These are phyloP conservation scores for Grantiella picta DNA, from an alignment of 2,113 vertebrate genomes.

Conservation along the genomic window DNA sequence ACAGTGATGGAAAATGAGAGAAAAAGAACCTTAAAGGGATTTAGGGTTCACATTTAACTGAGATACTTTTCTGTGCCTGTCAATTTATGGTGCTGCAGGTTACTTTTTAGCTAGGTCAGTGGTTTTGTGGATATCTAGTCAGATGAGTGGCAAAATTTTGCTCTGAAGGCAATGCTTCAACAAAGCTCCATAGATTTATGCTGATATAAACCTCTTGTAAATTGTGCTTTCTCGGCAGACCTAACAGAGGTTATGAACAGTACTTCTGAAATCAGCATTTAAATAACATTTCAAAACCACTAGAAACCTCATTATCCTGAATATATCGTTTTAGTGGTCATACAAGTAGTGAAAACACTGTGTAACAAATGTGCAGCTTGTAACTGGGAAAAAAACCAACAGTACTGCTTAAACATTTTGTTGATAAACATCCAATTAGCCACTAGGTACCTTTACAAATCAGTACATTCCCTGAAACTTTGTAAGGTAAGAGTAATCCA, in stretches of 20 bases:
- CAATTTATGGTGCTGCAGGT: not conserved
- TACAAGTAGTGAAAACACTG: not conserved
- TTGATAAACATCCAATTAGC: constrained; percentile 41
- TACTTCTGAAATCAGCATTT: constrained; percentile 52
- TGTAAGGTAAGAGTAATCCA: constrained; percentile 4
- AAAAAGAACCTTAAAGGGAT: not conserved
- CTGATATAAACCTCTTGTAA: constrained; percentile 2
- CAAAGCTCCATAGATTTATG: not conserved
- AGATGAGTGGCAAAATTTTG: not conserved
- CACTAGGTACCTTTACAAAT: not conserved
- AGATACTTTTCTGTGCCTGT: not conserved
- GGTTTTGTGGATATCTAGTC: not conserved
- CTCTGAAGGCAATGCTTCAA: not conserved
- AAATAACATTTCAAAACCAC: constrained; percentile 41
- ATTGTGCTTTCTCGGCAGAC: not conserved
- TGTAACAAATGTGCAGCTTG: constrained; percentile 24
- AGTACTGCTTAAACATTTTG: not conserved
- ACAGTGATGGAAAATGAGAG: not conserved
- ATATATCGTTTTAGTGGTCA: constrained; percentile 1
- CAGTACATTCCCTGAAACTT: constrained; percentile 34
- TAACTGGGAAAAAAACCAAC: not conserved
- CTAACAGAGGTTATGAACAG: not conserved
- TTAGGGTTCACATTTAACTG: not conserved
- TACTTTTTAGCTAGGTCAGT: not conserved
- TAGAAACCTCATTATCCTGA: constrained; percentile 18